phyloP scores from a whole-genome alignment of 2,888 invertebrate genomes.

The Alsophila aescularia region DNA sequence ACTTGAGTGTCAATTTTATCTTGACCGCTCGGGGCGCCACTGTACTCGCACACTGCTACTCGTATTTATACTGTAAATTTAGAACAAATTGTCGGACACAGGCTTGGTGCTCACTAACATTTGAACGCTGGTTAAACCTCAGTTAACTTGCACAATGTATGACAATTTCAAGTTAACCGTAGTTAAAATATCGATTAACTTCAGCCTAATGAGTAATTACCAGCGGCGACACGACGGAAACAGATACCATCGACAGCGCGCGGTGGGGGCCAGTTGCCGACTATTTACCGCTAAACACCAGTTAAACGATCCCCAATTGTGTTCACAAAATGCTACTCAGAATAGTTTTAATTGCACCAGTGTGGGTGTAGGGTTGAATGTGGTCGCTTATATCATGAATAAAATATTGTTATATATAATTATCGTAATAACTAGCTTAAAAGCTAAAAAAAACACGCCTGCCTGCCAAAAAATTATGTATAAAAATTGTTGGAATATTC shows the following conservation, averaged over 20 bases:
- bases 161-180: too few species aligned
- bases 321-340: conserved; percentile 15
- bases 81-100: too few species aligned
- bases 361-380: conserved; percentile 6
- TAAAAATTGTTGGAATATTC: too few species aligned
- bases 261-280: conserved; percentile 51
- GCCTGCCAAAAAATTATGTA: too few species aligned
- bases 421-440: too few species aligned
- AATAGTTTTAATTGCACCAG: conserved; percentile 19
- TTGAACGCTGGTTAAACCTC: too few species aligned
- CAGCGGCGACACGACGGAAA: conserved; percentile 65
- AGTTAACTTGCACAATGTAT: too few species aligned
- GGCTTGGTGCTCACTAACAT: too few species aligned
- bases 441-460: too few species aligned
- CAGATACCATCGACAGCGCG: conserved; percentile 68
- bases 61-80: conserved; percentile 6
- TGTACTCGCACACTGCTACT: background rate
- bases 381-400: conserved; percentile 1
- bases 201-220: conserved; percentile 64
- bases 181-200: too few species aligned
- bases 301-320: conserved; percentile 25
- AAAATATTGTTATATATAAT: background rate
- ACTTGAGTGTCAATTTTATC: too few species aligned
- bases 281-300: conserved; percentile 61
- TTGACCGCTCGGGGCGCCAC: background rate